Conservation (phyloP, 2,797 vertebrate genomes). For the Dromococcyx pavoninus region DNA sequence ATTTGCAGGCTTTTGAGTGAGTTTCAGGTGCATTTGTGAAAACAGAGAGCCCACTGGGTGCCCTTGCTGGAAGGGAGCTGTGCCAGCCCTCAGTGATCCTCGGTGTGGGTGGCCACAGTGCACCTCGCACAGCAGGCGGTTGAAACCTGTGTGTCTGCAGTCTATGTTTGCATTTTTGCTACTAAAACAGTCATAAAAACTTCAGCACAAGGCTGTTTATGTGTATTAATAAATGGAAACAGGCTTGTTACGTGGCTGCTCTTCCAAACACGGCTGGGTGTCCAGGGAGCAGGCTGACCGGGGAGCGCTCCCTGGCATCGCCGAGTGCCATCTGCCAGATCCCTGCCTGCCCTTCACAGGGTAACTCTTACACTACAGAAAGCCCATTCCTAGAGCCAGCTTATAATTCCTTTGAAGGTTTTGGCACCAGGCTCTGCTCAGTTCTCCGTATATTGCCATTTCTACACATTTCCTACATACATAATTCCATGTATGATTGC, state of each 20-base stretch:
- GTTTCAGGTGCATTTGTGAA: not conserved
- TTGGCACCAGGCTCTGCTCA: accelerated
- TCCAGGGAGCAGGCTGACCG: not conserved
- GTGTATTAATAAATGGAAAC: accelerated
- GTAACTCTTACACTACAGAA: not conserved
- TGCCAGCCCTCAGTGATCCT: not conserved
- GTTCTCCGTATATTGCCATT: accelerated
- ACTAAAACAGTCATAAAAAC: not conserved
- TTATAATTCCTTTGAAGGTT: not conserved
- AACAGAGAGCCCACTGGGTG: not conserved
- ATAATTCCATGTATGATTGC: accelerated
- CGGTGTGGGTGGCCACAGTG: accelerated
- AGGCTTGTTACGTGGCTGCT: not conserved
- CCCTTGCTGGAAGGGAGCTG: not conserved
- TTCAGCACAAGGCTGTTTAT: not conserved
- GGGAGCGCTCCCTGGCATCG: not conserved
- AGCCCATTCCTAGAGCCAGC: not conserved
- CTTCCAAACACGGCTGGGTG: not conserved
- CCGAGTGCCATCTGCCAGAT: not conserved
- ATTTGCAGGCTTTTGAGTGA: not conserved
- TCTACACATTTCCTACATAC: not conserved
- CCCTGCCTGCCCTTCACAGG: not conserved
- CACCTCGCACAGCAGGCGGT: accelerated
- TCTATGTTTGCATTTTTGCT: not conserved
- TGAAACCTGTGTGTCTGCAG: not conserved